A percentile compares a stretch with the other conserved stretches of the same genome.
phyloP scores from a whole-genome alignment of 1,140 invertebrate genomes.

The Leptinotarsa defecta region DNA sequence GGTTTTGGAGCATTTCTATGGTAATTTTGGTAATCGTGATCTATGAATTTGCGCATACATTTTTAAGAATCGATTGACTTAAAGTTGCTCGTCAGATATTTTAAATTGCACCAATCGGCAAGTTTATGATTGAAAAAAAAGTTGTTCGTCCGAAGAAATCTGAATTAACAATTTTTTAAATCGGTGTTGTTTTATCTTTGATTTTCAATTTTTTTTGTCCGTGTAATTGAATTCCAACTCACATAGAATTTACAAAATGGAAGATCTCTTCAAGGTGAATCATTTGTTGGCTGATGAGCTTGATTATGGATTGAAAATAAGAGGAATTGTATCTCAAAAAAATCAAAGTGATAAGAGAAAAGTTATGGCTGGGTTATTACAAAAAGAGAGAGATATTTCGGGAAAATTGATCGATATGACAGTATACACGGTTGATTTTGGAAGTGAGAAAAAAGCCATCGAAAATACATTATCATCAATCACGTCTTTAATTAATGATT shows the following conservation, averaged over 20 bases:
- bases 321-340: not conserved
- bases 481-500: not conserved
- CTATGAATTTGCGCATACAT: too few species aligned
- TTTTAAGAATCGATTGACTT: too few species aligned
- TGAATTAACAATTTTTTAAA: not conserved
- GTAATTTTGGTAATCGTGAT: too few species aligned
- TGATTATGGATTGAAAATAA: constrained; percentile 1
- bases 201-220: not conserved
- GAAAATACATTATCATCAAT: not conserved
- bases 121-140: not conserved
- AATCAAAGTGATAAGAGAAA: not conserved
- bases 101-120: not conserved
- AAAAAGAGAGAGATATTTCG: not conserved
- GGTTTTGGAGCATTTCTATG: too few species aligned
- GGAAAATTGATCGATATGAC: too few species aligned
- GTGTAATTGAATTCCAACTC: not conserved
- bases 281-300: not conserved
- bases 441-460: not conserved
- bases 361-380: not conserved
- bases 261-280: not conserved
- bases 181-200: too few species aligned
- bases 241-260: not conserved
- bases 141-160: not conserved
- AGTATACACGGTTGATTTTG: not conserved
- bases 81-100: too few species aligned